phyloP scores from a whole-genome alignment of 1,140 invertebrate genomes.

The Philaenus spumarius region DNA sequence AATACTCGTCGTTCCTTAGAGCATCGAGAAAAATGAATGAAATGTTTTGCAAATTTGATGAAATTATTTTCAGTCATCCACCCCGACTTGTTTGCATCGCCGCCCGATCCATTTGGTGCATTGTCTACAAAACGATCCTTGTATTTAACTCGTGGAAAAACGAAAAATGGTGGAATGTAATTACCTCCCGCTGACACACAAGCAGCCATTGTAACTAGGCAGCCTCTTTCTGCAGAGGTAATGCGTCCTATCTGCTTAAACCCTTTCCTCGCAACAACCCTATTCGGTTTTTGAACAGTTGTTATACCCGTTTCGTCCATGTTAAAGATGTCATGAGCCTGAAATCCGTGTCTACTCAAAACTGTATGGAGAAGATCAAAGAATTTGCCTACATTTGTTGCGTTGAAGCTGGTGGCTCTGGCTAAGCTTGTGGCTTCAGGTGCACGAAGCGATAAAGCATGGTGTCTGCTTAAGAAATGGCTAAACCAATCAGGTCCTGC shows the following conservation, averaged over 20 bases:
- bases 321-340: conserved; percentile 39
- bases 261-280: conserved; percentile 40
- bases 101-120: conserved; percentile 38
- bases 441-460: conserved; percentile 38
- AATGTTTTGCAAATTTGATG: conserved; percentile 34
- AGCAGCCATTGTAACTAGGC: conserved; percentile 39
- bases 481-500: conserved; percentile 37
- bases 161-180: conserved; percentile 40
- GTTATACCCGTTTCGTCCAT: conserved; percentile 45
- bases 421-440: conserved; percentile 41
- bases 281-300: conserved; percentile 40
- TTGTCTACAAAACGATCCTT: conserved; percentile 38
- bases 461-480: conserved; percentile 41
- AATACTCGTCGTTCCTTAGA: conserved; percentile 33
- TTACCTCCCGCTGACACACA: conserved; percentile 38
- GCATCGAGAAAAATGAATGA: conserved; percentile 32
- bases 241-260: conserved; percentile 39
- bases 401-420: conserved; percentile 39
- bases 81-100: conserved; percentile 32
- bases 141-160: conserved; percentile 38
- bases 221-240: conserved; percentile 41
- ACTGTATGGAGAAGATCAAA: conserved; percentile 35
- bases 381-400: conserved; percentile 37
- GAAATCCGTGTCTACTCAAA: conserved; percentile 32
- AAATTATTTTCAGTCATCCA: conserved; percentile 34